These are phyloP conservation scores for Psittacus erithacus DNA, from an alignment of 2,113 vertebrate genomes.

Conservation along the genomic window DNA sequence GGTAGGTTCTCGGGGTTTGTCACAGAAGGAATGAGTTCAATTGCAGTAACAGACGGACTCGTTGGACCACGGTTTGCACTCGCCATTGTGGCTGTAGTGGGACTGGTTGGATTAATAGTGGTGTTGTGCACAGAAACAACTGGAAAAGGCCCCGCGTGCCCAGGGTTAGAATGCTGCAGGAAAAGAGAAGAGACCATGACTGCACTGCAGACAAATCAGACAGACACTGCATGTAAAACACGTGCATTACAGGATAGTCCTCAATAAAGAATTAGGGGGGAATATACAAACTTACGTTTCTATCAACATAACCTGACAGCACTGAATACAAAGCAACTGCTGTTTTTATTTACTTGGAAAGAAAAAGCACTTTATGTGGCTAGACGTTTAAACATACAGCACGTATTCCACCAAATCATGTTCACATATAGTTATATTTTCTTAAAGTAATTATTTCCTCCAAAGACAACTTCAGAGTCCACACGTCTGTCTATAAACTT, in stretches of 20 bases:
- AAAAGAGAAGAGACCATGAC: slow-evolving; percentile 9
- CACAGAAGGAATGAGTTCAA: slow-evolving; percentile 96
- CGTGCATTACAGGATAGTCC: not conserved
- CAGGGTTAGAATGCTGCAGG: slow-evolving; percentile 95
- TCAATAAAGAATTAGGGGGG: not conserved
- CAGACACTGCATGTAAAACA: not conserved
- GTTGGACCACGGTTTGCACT: slow-evolving; percentile 91
- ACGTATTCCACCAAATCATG: not conserved
- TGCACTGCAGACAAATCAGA: not conserved
- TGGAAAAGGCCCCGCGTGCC: slow-evolving; percentile 95
- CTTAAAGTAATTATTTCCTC: not conserved
- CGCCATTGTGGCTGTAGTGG: slow-evolving; percentile 95
- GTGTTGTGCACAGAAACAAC: slow-evolving; percentile 94
- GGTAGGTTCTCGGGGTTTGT: slow-evolving; percentile 98
- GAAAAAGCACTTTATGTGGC: not conserved
- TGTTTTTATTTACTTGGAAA: not conserved
- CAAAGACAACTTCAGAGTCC: not conserved
- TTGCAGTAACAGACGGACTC: slow-evolving; percentile 90
- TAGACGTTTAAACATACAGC: not conserved
- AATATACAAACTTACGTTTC: not conserved
- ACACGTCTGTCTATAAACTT: not conserved
- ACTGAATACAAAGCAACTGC: not conserved
- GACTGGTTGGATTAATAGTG: slow-evolving; percentile 94
- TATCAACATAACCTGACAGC: not conserved
- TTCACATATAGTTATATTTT: fast-evolving